Conservation (phyloP, 2,888 invertebrate genomes). For the Hyles lineata region DNA sequence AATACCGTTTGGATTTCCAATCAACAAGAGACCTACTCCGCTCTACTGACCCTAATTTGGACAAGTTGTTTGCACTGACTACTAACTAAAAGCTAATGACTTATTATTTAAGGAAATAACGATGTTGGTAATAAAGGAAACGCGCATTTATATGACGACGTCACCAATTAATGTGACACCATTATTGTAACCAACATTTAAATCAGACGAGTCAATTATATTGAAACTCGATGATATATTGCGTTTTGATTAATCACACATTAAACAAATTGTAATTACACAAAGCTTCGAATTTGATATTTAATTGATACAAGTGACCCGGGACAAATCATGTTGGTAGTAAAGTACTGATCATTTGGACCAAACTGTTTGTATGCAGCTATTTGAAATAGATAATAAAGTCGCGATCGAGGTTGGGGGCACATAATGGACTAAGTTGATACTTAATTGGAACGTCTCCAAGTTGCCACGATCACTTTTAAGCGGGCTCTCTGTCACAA, state of each 20-base stretch:
- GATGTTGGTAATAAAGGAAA: too few species aligned
- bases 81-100: neutral
- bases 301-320: neutral
- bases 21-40: too few species aligned
- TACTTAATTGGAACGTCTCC: conserved; percentile 52
- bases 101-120: too few species aligned
- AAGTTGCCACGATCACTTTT: conserved; percentile 50
- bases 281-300: conserved; percentile 1
- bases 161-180: neutral
- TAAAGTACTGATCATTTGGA: neutral
- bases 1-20: too few species aligned
- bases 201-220: neutral
- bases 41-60: too few species aligned
- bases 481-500: conserved; percentile 46
- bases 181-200: neutral
- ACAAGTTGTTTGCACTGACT: neutral
- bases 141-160: too few species aligned
- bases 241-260: neutral
- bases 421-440: conserved; percentile 46
- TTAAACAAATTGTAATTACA: conserved; percentile 9
- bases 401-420: conserved; percentile 38
- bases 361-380: neutral
- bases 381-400: conserved; percentile 34
- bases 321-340: neutral
- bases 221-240: neutral